Percentiles rank a stretch among this genome's conserved stretches.
Conservation (phyloP, 92 coral and sea anemone genomes). For the Porites cylindrica region DNA sequence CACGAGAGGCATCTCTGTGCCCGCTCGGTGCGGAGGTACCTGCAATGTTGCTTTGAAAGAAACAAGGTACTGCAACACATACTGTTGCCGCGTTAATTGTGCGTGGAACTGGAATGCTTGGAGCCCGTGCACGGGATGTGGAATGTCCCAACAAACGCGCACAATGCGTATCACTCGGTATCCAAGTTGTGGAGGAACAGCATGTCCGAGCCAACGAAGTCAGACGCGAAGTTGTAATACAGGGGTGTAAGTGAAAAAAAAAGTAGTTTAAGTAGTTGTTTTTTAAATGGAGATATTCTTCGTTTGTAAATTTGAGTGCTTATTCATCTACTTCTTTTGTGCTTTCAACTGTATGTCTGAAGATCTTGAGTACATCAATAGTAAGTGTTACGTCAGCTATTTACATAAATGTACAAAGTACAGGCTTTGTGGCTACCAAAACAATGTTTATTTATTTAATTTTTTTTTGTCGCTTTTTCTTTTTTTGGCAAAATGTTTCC, state of each 20-base stretch:
- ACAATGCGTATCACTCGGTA: slow-evolving; percentile 32
- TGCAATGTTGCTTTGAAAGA: slow-evolving; percentile 17
- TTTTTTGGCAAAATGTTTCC: background rate
- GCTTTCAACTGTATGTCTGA: no score
- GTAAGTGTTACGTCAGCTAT: no score
- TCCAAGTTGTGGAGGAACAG: slow-evolving; percentile 66
- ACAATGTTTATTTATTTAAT: no score
- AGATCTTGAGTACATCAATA: no score
- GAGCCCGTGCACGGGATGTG: slow-evolving; percentile 77
- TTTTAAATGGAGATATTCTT: background rate
- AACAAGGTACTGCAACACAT: slow-evolving; percentile 31
- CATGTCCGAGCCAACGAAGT: slow-evolving; percentile 61
- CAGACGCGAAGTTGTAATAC: slow-evolving; percentile 70
- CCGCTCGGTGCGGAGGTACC: slow-evolving; percentile 57
- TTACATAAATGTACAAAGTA: no score
- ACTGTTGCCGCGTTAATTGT: slow-evolving; percentile 65
- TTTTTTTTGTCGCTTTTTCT: background rate
- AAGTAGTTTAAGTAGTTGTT: background rate
- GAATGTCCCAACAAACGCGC: slow-evolving; percentile 70
- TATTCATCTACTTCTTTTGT: no score
- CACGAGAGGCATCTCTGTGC: slow-evolving; percentile 18
- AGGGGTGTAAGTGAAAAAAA: slow-evolving; percentile 71
- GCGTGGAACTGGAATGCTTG: slow-evolving; percentile 69
- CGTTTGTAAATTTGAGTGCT: no score
- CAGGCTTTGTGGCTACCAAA: no score